A percentile compares a stretch with the other conserved stretches of the same genome.
These are phyloP conservation scores for Ctenicera cuprea DNA, from an alignment of 2,888 invertebrate genomes.

Conservation along the genomic window DNA sequence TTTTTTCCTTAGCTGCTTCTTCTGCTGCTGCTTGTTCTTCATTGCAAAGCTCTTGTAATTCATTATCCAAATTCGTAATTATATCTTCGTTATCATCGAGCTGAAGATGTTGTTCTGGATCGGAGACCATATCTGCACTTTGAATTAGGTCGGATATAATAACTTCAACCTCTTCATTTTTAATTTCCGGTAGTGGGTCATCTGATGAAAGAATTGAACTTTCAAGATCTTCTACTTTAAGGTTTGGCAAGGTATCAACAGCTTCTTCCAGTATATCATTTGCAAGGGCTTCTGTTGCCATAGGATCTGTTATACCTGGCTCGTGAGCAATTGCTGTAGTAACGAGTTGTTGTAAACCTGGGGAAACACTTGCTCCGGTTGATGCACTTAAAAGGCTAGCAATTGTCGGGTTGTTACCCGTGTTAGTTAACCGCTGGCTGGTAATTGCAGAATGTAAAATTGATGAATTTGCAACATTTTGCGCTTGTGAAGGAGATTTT, in stretches of 20 bases:
- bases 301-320: slow-evolving; percentile 58
- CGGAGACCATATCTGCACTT: slow-evolving; percentile 71
- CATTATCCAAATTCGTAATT: slow-evolving; percentile 68
- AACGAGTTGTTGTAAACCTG: slow-evolving; percentile 74
- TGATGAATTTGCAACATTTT: slow-evolving; percentile 70
- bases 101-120: slow-evolving; percentile 70
- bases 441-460: slow-evolving; percentile 71
- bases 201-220: slow-evolving; percentile 72
- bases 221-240: slow-evolving; percentile 72
- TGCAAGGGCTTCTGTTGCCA: slow-evolving; percentile 54
- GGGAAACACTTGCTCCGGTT: slow-evolving; percentile 68
- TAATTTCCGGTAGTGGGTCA: slow-evolving; percentile 74
- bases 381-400: slow-evolving; percentile 74
- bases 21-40: slow-evolving; percentile 63
- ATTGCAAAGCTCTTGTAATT: slow-evolving; percentile 67
- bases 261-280: slow-evolving; percentile 64
- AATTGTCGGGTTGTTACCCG: slow-evolving; percentile 73
- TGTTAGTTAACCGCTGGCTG: slow-evolving; percentile 67
- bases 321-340: slow-evolving; percentile 69
- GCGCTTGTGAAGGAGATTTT: slow-evolving; percentile 80
- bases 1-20: slow-evolving; percentile 56
- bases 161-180: slow-evolving; percentile 75
- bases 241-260: slow-evolving; percentile 63
- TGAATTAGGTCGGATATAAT: slow-evolving; percentile 75
- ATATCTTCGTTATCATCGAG: slow-evolving; percentile 70